Evolutionary conservation across 2,113 vertebrate genomes (phyloP), one percentile per base, ranked within the genome.

Genomic region (Xiphias gladius): DNA sequence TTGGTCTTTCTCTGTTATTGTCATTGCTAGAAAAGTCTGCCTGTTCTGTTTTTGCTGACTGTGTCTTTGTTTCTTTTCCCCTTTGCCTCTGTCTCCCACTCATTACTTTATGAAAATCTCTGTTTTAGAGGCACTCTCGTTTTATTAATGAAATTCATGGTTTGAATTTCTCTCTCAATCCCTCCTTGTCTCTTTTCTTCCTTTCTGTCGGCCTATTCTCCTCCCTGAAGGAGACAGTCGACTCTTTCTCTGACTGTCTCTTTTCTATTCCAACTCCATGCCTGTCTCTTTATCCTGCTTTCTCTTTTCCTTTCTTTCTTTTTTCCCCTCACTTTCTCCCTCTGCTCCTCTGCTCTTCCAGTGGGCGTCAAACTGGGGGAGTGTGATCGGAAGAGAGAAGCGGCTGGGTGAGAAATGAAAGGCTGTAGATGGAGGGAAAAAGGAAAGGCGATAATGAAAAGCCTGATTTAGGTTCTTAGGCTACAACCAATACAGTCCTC

Each of bases 281-380:
- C 63, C 67, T 65, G 39, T 76, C 71, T 84, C 54, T 81, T 80
- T 85, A 76, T 83, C 48, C 41, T 32, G 20, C 12, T 30, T 39
- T 79, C 57, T 61, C 66, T 71, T 26, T 79, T 75, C 68, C 63
- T 67, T 64, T 66, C 58, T 82, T 85, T 80, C 73, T 77, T 83
- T 82, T 63, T 54, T 10, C 57, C 78, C 74, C 54, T 80, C 73
- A 54, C 63, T 87, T 66, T 88, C 82, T 82, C 82, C 79, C 84
- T 86, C 83, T 63, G 76, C 90, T 89, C 75, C 76, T 78, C 85
- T 86, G 89, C 91, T 93, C 88, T 79, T 94, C 80, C 88, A 91
- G 95, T 95, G 93, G 94, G 94, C 71, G 93, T 93, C 74, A 88
- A 88, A 92, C 91, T 89, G 91, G 91, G 91, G 94, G 92, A 92